Percentiles rank a stretch among this genome's conserved stretches.
These are phyloP conservation scores for Cirrhinus molitorella DNA, from an alignment of 2,797 vertebrate species.

Conservation along the genomic window DNA sequence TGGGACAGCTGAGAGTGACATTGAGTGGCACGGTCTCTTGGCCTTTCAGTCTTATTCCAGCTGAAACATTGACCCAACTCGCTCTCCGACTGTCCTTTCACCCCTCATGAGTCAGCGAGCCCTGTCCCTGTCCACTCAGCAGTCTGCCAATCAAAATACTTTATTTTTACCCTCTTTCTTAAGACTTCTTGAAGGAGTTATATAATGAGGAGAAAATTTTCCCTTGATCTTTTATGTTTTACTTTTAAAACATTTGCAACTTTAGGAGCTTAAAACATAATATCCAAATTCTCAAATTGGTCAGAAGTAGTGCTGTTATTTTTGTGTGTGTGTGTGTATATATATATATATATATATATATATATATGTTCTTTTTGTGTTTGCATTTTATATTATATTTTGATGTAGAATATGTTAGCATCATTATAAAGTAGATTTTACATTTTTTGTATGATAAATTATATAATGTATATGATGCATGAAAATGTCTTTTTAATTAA, in stretches of 20 bases:
- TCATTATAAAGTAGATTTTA: background rate
- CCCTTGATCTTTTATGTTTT: background rate
- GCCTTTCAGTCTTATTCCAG: slow-evolving; percentile 37
- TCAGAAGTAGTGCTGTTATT: background rate
- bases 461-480: too few relatives aligned
- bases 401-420: background rate
- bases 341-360: too few relatives aligned
- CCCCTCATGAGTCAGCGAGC: slow-evolving; percentile 50
- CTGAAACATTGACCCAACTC: slow-evolving; percentile 52
- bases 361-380: background rate
- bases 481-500: too few relatives aligned
- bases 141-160: slow-evolving; percentile 52
- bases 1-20: slow-evolving; percentile 47
- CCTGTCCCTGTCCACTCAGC: slow-evolving; percentile 65
- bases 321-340: too few relatives aligned
- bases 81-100: slow-evolving; percentile 39
- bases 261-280: too few relatives aligned
- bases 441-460: background rate
- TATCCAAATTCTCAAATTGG: too few relatives aligned
- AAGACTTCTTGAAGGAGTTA: background rate
- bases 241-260: background rate
- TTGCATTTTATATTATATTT: background rate
- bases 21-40: slow-evolving; percentile 46
- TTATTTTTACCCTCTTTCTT: background rate
- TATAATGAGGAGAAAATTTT: too few relatives aligned